Evolutionary conservation across 1,140 invertebrate species (phyloP).

Genomic region (Wasmannia auropunctata): DNA sequence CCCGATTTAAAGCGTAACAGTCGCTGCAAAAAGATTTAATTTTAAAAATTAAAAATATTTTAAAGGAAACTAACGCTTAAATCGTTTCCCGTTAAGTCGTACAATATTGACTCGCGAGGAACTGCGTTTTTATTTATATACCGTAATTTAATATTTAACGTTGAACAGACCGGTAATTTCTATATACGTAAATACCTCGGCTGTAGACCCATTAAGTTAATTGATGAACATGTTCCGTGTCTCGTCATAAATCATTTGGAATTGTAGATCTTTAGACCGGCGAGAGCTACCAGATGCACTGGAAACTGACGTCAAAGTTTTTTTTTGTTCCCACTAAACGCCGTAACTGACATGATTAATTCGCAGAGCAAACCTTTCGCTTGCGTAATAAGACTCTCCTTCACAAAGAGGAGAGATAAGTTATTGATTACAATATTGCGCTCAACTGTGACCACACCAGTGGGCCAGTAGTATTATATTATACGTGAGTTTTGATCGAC

Average conservation of each 20-base stretch:
- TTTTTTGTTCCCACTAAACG: constrained; percentile 30
- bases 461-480: not conserved
- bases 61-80: not conserved
- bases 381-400: constrained; percentile 35
- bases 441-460: not conserved
- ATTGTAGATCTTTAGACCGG: not conserved
- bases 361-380: constrained; percentile 16
- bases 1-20: not conserved
- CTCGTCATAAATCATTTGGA: constrained; percentile 27
- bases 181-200: not conserved
- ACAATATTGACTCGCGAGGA: not conserved
- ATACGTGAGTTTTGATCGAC: constrained; percentile 4
- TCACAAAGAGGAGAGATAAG: constrained; percentile 7
- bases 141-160: not conserved
- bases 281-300: not conserved
- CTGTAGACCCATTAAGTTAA: not conserved
- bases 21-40: not conserved
- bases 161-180: not conserved
- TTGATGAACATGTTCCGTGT: constrained; percentile 11
- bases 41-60: not conserved
- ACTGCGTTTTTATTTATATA: constrained; percentile 5
- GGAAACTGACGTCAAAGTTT: not conserved
- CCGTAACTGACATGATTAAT: constrained; percentile 45
- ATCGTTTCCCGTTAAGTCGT: not conserved
- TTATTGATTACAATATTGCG: constrained; percentile 44